phyloP scores from a whole-genome alignment of 2,113 vertebrate species.

The Chinchilla lanigera region DNA sequence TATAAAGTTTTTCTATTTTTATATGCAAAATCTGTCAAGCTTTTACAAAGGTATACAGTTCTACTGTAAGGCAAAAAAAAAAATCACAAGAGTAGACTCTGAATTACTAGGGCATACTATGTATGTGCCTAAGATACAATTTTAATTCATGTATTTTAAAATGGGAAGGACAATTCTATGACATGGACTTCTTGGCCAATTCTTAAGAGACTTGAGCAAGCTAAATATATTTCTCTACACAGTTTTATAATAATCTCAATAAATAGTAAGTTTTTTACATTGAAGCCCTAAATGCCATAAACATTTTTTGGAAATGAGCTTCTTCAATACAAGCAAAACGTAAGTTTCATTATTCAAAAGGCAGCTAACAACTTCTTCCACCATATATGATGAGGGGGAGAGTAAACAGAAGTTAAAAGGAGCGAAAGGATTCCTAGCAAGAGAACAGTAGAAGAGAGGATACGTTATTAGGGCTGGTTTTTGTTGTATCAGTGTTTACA shows the following conservation, averaged over 20 bases:
- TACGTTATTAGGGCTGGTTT: not conserved
- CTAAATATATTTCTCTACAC: not conserved
- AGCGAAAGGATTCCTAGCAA: not conserved
- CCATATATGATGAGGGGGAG: not conserved
- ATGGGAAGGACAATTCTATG: not conserved
- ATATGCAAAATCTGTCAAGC: conserved; percentile 31
- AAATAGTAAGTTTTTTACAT: not conserved
- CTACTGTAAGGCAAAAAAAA: conserved; percentile 28
- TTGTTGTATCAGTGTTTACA: not conserved
- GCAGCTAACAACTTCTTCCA: not conserved
- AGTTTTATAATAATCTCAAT: conserved; percentile 14
- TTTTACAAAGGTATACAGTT: not conserved
- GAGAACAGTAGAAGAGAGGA: not conserved
- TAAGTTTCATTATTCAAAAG: conserved; percentile 18
- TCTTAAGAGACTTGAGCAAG: not conserved
- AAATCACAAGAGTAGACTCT: not conserved
- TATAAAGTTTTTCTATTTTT: conserved; percentile 81
- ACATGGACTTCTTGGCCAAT: not conserved
- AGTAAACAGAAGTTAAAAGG: not conserved
- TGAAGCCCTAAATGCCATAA: not conserved
- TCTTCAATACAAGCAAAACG: not conserved
- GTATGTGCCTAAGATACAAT: not conserved
- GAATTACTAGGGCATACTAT: conserved; percentile 14
- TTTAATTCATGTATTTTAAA: conserved; percentile 35
- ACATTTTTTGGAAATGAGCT: not conserved